Percentiles rank a stretch among this genome's conserved stretches.
Conservation (phyloP, 2,113 vertebrate genomes). For the Paralichthys olivaceus region DNA sequence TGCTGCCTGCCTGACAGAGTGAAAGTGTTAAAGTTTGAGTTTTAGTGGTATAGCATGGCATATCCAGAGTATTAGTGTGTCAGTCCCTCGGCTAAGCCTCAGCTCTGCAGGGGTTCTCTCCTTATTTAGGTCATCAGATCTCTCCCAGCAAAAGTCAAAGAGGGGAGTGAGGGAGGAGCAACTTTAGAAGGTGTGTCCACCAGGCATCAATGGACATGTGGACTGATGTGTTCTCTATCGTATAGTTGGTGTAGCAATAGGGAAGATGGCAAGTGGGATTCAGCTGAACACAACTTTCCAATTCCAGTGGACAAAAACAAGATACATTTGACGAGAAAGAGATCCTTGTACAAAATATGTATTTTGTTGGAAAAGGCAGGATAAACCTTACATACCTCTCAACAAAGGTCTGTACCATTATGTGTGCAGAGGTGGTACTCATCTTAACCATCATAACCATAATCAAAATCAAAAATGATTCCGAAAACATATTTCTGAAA, state of each 20-base stretch:
- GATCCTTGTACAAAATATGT: not conserved
- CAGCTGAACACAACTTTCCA: too few relatives aligned
- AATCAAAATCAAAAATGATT: too few relatives aligned
- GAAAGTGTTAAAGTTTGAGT: not conserved
- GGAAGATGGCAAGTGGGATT: too few relatives aligned
- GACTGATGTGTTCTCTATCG: too few relatives aligned
- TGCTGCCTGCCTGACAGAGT: not conserved
- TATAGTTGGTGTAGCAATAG: too few relatives aligned
- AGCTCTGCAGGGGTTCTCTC: constrained; percentile 55
- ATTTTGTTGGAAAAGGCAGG: not conserved
- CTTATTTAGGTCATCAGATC: constrained; percentile 71
- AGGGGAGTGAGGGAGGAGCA: not conserved
- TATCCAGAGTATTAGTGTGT: constrained; percentile 62
- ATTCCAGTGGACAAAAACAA: too few relatives aligned
- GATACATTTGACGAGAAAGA: too few relatives aligned
- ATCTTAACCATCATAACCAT: too few relatives aligned
- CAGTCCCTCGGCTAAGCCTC: constrained; percentile 62
- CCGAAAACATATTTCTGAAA: too few relatives aligned
- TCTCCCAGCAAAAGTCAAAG: not conserved
- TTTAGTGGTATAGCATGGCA: constrained; percentile 20
- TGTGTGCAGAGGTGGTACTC: too few relatives aligned
- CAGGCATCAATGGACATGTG: not conserved
- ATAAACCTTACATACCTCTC: too few relatives aligned
- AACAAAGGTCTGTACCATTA: too few relatives aligned
- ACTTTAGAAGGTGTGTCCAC: not conserved